A percentile compares a stretch with the other conserved stretches of the same genome.
Conservation (phyloP, 2,113 vertebrate genomes). For the Dascyllus trimaculatus region DNA sequence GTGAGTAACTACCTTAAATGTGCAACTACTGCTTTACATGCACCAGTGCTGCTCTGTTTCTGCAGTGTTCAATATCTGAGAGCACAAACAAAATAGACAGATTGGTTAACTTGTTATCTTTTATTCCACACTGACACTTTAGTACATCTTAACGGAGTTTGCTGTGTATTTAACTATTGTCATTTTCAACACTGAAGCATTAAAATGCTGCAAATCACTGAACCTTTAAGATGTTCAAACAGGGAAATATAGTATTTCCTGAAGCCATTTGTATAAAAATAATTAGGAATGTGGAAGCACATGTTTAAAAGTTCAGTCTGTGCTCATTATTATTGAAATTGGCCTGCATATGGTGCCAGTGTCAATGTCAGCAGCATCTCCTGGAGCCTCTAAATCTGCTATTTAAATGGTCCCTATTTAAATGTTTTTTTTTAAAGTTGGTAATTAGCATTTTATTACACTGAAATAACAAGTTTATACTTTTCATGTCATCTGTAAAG, state of each 20-base stretch:
- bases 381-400: not conserved
- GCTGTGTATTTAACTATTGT: constrained; percentile 7
- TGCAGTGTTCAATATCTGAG: too few species aligned
- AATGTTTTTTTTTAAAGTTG: too few species aligned
- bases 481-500: constrained; percentile 37
- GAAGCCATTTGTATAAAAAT: not conserved
- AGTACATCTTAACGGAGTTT: constrained; percentile 8
- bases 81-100: constrained; percentile 6
- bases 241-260: too few species aligned
- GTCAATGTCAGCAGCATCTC: not conserved
- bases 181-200: not conserved
- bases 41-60: not conserved
- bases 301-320: not conserved
- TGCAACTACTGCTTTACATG: constrained; percentile 20
- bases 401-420: not conserved
- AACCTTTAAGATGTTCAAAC: not conserved
- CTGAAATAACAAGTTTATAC: constrained; percentile 40
- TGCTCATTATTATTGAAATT: not conserved
- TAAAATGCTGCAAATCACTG: constrained; percentile 12
- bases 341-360: not conserved
- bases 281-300: not conserved
- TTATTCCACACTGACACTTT: constrained; percentile 10
- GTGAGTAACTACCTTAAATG: constrained; percentile 31
- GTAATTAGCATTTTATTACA: constrained; percentile 24
- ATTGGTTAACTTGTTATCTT: not conserved